Base-by-base conservation (phyloP, 2,797 vertebrate species). In the Chaenodraco wilsoni region DNA sequence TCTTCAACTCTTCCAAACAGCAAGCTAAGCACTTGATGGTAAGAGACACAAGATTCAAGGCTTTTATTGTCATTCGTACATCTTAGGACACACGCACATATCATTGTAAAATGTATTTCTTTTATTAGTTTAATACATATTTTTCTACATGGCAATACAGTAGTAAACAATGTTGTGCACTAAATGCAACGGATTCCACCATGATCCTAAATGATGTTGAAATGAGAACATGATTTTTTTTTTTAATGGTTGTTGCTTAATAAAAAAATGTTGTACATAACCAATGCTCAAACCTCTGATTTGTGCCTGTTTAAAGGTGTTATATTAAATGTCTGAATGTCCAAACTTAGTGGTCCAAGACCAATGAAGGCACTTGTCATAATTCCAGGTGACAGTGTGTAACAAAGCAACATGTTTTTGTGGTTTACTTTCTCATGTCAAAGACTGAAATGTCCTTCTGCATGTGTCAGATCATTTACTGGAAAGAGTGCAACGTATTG, bases 1-100 rank as follows among this genome's bases (percentile, higher is more conserved):
- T 99, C 57, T 99, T 99, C 91, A 99, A 96, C 84, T 97, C 94
- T 45, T 93, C 97, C 1, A 95, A 96, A 76, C 97, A 99, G 87
- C 95, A 95, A 0, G 89, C 95, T 7, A 96, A 96, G 87, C 93
- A 96, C 61, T 97, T 97, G 92, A 95, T 94, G 71, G 98, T 99
- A 81, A 95, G 95, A 4, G 16, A 55, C 2, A 27, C 27, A 27
- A 27, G 27, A 27, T 27, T 27, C 4, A 27, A 27, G 27, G 27
- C 27, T 27, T 27, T 27, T 27, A 27, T 27, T 27, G 27, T 27
- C 27, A 27, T 27, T 27, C 27, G 27, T 27, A 27, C 27, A 27
- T 27, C 23, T 27, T 27, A 27, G 23, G 23, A 27, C 23, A 0
- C 11, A 14, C 33, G 33, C 16, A 1, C 16, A 45, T 37, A 6